Evolutionary conservation across 2,888 invertebrate species (phyloP), one percentile per base, ranked within the genome.

Genomic region (Chloromyia formosa): DNA sequence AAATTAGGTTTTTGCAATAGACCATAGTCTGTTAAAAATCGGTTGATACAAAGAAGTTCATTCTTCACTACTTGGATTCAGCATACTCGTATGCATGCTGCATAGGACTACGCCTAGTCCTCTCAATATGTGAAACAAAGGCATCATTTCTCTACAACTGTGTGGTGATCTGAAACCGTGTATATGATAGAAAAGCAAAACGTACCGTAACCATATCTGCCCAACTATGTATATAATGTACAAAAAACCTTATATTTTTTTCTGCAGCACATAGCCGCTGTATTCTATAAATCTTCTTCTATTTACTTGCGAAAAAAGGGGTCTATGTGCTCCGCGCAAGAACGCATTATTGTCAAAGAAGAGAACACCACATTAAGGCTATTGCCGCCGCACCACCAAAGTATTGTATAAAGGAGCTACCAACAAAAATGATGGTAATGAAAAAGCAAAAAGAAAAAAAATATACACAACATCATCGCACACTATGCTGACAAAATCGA

Each of bases 311-410:
- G 54, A 18, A 45, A 69, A 69, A 69, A 35, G 69, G 69, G 54
- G 45, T 53, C 56, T 54, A 23, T 66, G 66, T 35, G 56, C 56
- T 53, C 16, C 69, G 69, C 69, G 69, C 69, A 69, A 69, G 69
- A 69, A 69, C 69, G 35, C 69, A 69, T 69, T 69, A 54, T 53
- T 69, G 20, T 35, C 69, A 54, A 53, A 69, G 40, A 69, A 53
- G 53, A 56, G 56, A 45, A 49, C 66, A 66, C 14, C 69, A 69
- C 53, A 69, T 66, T 66, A 66, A 45, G 49, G 66, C 66, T 62
- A 49, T 27, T 66, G 62, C 35, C 62, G 23, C 42, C 49, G 49
- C 23, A 62, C 49, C 49, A 22, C 49, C 45, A 49, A 66, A 49
- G 66, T 42, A 4, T 35, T 35, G 27, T 35, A 35, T 7, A 40